Percentiles rank a stretch among this genome's conserved stretches.
Evolutionary conservation across 1,140 invertebrate genomes (phyloP).

Genomic region (Ips typographus): DNA sequence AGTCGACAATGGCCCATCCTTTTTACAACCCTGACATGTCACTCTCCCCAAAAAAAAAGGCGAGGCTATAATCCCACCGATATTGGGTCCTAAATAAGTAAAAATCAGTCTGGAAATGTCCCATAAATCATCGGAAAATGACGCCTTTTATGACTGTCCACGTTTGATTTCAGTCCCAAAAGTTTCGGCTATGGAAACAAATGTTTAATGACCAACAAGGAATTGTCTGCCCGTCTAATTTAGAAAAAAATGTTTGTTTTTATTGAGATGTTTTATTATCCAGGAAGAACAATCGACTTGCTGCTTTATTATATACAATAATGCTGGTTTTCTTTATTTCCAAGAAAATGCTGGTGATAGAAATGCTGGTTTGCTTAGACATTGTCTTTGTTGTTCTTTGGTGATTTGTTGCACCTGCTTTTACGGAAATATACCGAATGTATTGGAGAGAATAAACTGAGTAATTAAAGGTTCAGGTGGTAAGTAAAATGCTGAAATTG

Average conservation of each 20-base stretch:
- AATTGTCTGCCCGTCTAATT: too few species aligned
- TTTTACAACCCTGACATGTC: not conserved
- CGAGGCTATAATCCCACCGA: not conserved
- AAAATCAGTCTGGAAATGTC: not conserved
- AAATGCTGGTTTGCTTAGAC: too few species aligned
- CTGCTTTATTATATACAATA: not conserved
- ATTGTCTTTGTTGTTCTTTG: too few species aligned
- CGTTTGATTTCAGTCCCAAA: too few species aligned
- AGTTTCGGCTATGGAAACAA: too few species aligned
- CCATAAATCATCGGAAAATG: constrained; percentile 15
- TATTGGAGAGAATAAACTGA: too few species aligned
- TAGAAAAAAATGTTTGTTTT: not conserved
- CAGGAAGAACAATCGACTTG: not conserved
- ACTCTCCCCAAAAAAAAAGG: not conserved
- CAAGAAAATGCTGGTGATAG: too few species aligned
- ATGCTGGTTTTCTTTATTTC: not conserved
- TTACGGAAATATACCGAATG: too few species aligned
- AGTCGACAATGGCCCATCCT: not conserved
- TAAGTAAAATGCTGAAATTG: too few species aligned
- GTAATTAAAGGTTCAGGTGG: too few species aligned
- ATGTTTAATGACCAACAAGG: too few species aligned
- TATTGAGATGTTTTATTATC: not conserved
- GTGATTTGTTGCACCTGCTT: too few species aligned
- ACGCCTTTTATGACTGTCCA: not conserved
- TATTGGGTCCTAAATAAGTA: not conserved